These are phyloP conservation scores for Malacoctenus gilli DNA, from an alignment of 2,797 vertebrate genomes.

Conservation along the genomic window DNA sequence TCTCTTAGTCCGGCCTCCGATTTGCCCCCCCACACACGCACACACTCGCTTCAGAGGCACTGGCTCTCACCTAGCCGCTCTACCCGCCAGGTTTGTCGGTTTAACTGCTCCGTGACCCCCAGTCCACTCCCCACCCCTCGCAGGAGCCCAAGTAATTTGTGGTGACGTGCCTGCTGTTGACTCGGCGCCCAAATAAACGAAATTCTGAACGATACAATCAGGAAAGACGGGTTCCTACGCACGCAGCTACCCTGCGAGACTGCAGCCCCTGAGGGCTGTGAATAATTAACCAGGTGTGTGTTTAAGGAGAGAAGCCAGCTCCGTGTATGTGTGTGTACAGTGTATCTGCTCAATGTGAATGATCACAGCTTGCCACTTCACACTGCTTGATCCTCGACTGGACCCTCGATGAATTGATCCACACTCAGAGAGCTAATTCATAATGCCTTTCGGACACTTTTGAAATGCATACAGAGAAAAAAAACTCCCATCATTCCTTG, in stretches of 20 bases:
- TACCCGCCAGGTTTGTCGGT: constrained; percentile 52
- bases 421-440: no score
- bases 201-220: constrained; percentile 69
- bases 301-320: constrained; percentile 45
- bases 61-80: constrained; percentile 31
- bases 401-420: no score
- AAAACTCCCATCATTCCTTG: no score
- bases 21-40: constrained; percentile 20
- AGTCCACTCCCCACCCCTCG: constrained; percentile 43
- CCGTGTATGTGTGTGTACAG: constrained; percentile 8
- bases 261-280: constrained; percentile 53
- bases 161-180: constrained; percentile 60
- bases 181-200: constrained; percentile 65
- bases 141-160: constrained; percentile 49
- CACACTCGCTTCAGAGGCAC: no score
- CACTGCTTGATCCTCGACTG: no score
- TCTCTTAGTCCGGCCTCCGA: constrained; percentile 8
- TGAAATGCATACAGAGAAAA: no score
- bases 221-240: constrained; percentile 64
- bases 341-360: constrained; percentile 16
- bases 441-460: no score
- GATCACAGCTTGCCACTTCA: constrained; percentile 27
- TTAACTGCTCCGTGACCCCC: constrained; percentile 67
- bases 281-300: constrained; percentile 70
- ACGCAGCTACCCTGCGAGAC: constrained; percentile 50